Evolutionary conservation across 2,888 invertebrate genomes (phyloP).

Genomic region (Eulithis testata): DNA sequence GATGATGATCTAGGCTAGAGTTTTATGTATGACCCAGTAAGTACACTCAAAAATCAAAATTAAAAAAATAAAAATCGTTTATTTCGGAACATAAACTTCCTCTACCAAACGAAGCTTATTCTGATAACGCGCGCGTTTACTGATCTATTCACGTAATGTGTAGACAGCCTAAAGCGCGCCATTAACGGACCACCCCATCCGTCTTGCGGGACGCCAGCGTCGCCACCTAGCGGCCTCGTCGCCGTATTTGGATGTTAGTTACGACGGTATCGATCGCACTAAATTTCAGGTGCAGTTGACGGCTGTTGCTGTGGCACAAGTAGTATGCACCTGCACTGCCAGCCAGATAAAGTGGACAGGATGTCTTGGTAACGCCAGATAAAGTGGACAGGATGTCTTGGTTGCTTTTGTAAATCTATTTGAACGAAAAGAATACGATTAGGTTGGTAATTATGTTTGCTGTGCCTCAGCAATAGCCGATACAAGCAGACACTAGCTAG

Average conservation of each 20-base stretch:
- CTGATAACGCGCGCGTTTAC: neutral
- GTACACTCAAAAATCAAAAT: too few relatives aligned
- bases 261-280: constrained; percentile 55
- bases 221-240: constrained; percentile 35
- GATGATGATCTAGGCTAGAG: too few relatives aligned
- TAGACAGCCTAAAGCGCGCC: constrained; percentile 42
- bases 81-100: too few relatives aligned
- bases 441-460: neutral
- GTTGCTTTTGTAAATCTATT: neutral
- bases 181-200: constrained; percentile 52
- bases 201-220: constrained; percentile 43
- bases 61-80: too few relatives aligned
- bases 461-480: constrained; percentile 7
- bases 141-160: neutral
- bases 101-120: too few relatives aligned
- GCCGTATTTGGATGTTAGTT: constrained; percentile 56
- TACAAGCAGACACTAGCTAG: neutral
- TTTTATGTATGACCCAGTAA: too few relatives aligned
- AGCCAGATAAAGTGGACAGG: neutral
- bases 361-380: neutral
- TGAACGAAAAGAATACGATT: neutral
- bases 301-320: constrained; percentile 11
- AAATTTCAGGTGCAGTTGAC: constrained; percentile 45
- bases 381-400: neutral
- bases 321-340: neutral